These are phyloP conservation scores for Lindbergichthys nudifrons DNA, from an alignment of 2,797 vertebrate genomes.

Conservation along the genomic window DNA sequence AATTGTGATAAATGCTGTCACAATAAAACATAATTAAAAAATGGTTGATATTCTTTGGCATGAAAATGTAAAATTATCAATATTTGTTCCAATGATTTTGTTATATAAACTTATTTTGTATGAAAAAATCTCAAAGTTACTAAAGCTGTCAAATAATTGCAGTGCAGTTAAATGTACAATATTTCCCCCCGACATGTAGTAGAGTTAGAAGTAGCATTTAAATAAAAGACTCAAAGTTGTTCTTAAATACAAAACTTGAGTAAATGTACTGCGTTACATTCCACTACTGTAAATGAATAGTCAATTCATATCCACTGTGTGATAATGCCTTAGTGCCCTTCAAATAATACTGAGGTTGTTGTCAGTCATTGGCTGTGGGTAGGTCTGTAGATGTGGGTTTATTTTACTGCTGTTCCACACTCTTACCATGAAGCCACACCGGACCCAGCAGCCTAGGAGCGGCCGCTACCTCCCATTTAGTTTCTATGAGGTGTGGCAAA, in stretches of 20 bases:
- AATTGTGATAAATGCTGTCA: too few species aligned
- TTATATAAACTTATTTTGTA: not conserved
- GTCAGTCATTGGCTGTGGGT: constrained; percentile 40
- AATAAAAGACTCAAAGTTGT: too few species aligned
- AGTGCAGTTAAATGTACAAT: too few species aligned
- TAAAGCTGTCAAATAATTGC: not conserved
- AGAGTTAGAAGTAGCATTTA: too few species aligned
- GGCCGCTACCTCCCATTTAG: not conserved
- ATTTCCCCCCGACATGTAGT: too few species aligned
- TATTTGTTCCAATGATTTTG: too few species aligned
- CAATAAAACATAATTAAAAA: too few species aligned
- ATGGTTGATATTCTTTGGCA: too few species aligned
- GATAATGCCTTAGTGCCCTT: not conserved
- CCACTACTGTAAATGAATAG: not conserved
- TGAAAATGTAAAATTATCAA: too few species aligned
- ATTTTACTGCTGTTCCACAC: constrained; percentile 26
- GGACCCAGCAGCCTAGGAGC: constrained; percentile 1
- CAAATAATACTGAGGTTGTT: constrained; percentile 6
- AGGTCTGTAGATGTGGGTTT: constrained; percentile 28
- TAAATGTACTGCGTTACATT: too few species aligned
- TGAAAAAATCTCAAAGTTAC: not conserved
- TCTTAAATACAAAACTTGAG: too few species aligned
- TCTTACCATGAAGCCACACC: constrained; percentile 35
- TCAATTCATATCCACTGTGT: not conserved
- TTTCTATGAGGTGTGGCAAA: not conserved